Conservation (phyloP, 2,797 vertebrate species). For the Thamnophis elegans region DNA sequence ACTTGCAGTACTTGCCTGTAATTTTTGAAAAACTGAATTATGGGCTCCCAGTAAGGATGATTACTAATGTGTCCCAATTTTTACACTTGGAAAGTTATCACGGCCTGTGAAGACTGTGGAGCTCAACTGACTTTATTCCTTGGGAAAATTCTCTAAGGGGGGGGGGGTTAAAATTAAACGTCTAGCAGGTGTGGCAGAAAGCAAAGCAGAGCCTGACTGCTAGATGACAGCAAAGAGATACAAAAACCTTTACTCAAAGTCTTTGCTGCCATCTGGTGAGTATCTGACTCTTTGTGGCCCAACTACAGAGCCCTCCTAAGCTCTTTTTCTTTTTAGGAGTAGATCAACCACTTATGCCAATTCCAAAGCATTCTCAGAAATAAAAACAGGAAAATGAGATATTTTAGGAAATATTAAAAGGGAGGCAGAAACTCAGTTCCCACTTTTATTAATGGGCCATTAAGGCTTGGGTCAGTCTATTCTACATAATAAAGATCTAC, state of each 20-base stretch:
- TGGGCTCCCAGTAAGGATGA: background rate
- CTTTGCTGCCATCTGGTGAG: background rate
- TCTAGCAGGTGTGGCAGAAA: background rate
- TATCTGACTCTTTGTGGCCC: background rate
- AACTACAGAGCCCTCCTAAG: background rate
- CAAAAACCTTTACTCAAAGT: background rate
- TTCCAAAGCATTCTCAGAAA: background rate
- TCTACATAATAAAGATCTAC: no score
- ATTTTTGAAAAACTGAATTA: background rate
- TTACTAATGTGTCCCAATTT: background rate
- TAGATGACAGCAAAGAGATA: background rate
- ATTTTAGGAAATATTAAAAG: no score
- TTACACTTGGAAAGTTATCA: background rate
- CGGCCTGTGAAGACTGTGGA: background rate
- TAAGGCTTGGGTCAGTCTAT: no score
- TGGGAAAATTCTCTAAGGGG: background rate
- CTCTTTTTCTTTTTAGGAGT: background rate
- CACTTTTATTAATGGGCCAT: no score
- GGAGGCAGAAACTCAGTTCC: no score
- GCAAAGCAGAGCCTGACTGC: background rate
- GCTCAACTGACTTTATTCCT: background rate
- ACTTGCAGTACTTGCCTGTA: background rate
- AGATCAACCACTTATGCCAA: background rate
- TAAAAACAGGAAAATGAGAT: background rate
- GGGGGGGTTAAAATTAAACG: background rate